Conservation (phyloP, 2,113 vertebrate species). For the Etheostoma cragini region DNA sequence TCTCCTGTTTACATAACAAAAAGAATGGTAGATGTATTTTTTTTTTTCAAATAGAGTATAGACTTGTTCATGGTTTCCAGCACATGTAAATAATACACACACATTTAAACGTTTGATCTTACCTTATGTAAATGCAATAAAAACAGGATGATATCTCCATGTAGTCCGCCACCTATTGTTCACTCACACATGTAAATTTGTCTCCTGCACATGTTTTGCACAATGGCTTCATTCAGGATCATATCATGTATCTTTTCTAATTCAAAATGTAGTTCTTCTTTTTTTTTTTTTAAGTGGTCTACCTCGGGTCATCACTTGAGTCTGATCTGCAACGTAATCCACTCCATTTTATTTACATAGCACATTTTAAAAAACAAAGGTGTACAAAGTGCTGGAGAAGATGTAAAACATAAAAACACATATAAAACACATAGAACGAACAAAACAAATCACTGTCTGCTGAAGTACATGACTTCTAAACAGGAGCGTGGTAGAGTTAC, state of each 20-base stretch:
- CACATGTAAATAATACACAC: background rate
- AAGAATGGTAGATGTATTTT: background rate
- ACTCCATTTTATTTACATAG: too few relatives aligned
- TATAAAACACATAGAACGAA: too few relatives aligned
- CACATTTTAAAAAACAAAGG: too few relatives aligned
- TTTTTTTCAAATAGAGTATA: conserved; percentile 1
- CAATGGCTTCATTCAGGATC: conserved; percentile 21
- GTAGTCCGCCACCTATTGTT: conserved; percentile 61
- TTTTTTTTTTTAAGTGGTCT: background rate
- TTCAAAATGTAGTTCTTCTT: background rate
- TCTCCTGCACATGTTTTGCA: background rate
- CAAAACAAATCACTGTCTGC: background rate
- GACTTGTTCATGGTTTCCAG: background rate
- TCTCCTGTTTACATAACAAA: background rate
- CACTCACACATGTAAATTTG: conserved; percentile 39
- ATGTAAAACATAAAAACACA: too few relatives aligned
- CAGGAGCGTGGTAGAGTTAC: background rate
- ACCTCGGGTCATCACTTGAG: background rate
- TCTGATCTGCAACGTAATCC: too few relatives aligned
- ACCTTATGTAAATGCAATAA: conserved; percentile 69
- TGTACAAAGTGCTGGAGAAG: too few relatives aligned
- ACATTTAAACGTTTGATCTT: conserved; percentile 48
- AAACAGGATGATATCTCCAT: conserved; percentile 61
- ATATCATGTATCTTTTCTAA: background rate
- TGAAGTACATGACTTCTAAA: background rate